A percentile compares a stretch with the other conserved stretches of the same genome.
phyloP scores from a whole-genome alignment of 2,797 vertebrate genomes.

The Heterohyrax brucei region DNA sequence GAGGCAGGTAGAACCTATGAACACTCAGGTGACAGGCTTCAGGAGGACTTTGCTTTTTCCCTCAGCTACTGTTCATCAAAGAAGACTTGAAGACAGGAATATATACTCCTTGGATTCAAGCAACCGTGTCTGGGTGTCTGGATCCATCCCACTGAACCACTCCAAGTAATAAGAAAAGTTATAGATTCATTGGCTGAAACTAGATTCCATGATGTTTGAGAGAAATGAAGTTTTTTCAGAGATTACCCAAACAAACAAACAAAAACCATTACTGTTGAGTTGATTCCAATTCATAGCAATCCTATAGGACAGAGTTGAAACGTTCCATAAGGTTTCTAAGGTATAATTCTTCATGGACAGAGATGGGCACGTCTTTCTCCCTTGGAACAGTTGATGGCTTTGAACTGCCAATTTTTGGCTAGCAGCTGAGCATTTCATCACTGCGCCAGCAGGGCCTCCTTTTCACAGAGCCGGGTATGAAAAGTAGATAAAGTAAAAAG shows the following conservation, averaged over 20 bases:
- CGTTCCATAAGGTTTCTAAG: neutral
- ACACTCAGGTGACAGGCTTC: neutral
- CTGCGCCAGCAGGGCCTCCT: too few relatives aligned
- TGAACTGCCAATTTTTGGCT: neutral
- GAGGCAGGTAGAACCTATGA: too few relatives aligned
- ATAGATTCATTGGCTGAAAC: neutral
- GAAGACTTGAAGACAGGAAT: neutral
- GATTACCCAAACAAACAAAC: neutral
- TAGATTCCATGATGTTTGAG: neutral
- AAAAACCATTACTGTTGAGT: neutral
- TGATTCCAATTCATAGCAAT: neutral
- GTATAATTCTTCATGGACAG: too few relatives aligned
- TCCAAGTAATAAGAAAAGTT: neutral
- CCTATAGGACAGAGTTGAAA: neutral
- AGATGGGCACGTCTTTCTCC: neutral
- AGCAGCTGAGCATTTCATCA: neutral
- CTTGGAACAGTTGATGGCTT: neutral
- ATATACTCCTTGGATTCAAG: neutral
- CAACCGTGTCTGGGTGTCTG: neutral
- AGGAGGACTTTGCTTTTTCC: neutral
- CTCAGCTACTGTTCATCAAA: neutral
- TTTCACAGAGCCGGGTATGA: neutral
- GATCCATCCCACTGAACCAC: neutral
- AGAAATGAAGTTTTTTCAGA: conserved; percentile 44
- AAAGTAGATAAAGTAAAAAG: neutral